phyloP scores from a whole-genome alignment of 2,888 invertebrate genomes.

The Macrosiphum euphorbiae region DNA sequence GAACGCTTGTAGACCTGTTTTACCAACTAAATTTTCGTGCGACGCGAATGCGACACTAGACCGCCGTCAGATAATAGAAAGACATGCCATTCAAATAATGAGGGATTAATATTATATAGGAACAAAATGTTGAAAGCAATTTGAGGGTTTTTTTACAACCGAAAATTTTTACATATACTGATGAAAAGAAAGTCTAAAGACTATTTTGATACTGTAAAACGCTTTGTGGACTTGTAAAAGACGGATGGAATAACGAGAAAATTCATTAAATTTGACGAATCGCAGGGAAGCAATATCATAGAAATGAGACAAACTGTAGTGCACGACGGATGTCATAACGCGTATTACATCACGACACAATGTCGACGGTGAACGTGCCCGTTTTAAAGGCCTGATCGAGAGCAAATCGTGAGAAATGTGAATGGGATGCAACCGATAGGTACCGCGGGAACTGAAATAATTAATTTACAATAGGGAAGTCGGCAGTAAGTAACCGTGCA shows the following conservation, averaged over 20 bases:
- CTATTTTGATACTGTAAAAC: background rate
- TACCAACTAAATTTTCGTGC: background rate
- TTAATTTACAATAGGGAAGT: background rate
- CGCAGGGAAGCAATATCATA: background rate
- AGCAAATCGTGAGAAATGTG: background rate
- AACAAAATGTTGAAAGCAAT: background rate
- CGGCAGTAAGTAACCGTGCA: background rate
- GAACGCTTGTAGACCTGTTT: background rate
- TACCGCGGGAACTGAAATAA: conserved; percentile 6
- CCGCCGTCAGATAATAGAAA: background rate
- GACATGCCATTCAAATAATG: background rate
- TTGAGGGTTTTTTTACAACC: too few relatives aligned
- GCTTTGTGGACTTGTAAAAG: background rate
- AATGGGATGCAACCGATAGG: background rate
- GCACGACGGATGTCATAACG: background rate
- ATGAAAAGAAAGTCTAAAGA: background rate
- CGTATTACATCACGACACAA: background rate
- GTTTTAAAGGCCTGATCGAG: background rate
- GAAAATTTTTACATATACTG: background rate
- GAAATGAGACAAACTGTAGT: background rate
- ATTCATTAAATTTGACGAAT: background rate
- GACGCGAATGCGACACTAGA: background rate
- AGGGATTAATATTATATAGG: too few relatives aligned
- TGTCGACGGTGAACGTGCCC: background rate
- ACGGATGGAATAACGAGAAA: background rate